Evolutionary conservation across 2,888 invertebrate genomes (phyloP).

Genomic region (Torymus auratus): DNA sequence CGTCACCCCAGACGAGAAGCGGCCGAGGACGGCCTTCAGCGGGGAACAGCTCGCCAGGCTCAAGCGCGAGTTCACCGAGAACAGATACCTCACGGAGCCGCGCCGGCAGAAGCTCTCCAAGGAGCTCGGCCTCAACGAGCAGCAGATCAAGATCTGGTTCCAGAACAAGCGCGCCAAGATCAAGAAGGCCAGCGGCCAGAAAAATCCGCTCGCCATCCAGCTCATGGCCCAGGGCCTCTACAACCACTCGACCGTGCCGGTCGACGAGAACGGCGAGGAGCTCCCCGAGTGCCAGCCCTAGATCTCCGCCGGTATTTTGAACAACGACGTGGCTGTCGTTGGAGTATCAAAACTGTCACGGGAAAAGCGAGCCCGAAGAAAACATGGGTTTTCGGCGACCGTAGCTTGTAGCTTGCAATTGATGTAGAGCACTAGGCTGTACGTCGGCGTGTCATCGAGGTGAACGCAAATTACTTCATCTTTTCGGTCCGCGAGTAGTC

Average conservation of each 20-base stretch:
- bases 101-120: constrained; percentile 84
- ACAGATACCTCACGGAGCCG: constrained; percentile 85
- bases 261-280: constrained; percentile 86
- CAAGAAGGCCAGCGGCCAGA: constrained; percentile 86
- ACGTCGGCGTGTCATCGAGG: no score
- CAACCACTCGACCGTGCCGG: constrained; percentile 87
- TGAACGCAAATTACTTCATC: no score
- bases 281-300: constrained; percentile 65
- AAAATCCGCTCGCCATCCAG: constrained; percentile 85
- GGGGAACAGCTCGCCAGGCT: constrained; percentile 89
- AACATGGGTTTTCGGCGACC: no score
- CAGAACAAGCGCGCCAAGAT: constrained; percentile 96
- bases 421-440: no score
- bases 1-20: constrained; percentile 77
- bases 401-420: no score
- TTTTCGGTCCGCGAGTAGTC: no score
- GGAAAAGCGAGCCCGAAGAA: no score
- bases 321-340: no score
- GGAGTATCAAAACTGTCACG: no score
- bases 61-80: constrained; percentile 82
- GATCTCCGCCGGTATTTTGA: no score
- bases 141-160: constrained; percentile 98
- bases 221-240: constrained; percentile 90
- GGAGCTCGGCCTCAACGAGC: constrained; percentile 93
- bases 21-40: constrained; percentile 90